A percentile compares a stretch with the other conserved stretches of the same genome.
phyloP scores from a whole-genome alignment of 2,113 vertebrate species.

The Nanger granti region DNA sequence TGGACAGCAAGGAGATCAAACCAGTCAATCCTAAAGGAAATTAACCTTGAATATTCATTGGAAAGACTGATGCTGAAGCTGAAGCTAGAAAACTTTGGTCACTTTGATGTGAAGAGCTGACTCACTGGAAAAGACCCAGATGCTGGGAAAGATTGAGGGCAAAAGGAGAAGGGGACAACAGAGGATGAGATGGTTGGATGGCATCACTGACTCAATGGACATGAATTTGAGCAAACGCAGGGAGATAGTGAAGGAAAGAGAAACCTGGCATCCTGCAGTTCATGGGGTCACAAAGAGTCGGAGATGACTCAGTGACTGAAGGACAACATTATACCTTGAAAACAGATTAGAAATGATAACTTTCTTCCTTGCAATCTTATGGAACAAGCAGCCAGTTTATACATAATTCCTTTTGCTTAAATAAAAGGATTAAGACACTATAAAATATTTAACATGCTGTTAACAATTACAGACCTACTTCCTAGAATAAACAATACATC shows the following conservation, averaged over 20 bases:
- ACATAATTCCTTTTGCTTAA: not conserved
- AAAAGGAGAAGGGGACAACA: not conserved
- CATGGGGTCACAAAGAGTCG: not conserved
- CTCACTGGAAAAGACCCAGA: not conserved
- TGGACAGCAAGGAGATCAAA: not conserved
- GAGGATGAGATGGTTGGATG: not conserved
- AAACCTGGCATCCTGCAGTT: not conserved
- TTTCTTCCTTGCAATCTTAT: not conserved
- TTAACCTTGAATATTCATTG: not conserved
- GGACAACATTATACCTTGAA: not conserved
- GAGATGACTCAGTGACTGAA: not conserved
- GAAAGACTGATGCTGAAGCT: not conserved
- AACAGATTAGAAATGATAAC: not conserved
- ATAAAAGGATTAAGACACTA: not conserved
- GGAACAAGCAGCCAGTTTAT: not conserved
- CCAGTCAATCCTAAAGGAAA: not conserved
- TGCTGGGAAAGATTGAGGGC: not conserved
- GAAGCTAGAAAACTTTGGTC: not conserved
- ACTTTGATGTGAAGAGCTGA: not conserved
- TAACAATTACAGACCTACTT: not conserved
- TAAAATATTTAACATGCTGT: not conserved
- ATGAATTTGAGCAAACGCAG: not conserved
- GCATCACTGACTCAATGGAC: not conserved
- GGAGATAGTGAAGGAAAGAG: not conserved
- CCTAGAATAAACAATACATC: not conserved